Evolutionary conservation across 2,113 vertebrate species (phyloP).

Genomic region (Aegithalos caudatus): DNA sequence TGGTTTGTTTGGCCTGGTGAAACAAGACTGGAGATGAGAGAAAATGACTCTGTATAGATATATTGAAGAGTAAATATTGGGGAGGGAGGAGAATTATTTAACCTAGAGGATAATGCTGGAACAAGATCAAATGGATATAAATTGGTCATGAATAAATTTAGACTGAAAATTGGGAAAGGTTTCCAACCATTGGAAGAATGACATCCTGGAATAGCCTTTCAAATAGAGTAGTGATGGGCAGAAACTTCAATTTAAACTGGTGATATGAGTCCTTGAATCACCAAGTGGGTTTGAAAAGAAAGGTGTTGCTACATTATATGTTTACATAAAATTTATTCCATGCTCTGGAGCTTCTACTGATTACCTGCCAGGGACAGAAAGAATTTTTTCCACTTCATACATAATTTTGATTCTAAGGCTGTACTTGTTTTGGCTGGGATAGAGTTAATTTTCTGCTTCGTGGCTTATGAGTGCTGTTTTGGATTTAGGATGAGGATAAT

Average conservation of each 20-base stretch:
- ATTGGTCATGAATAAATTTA: slow-evolving; percentile 45
- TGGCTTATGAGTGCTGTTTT: not conserved
- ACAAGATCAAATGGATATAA: slow-evolving; percentile 29
- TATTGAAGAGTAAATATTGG: not conserved
- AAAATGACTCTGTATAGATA: not conserved
- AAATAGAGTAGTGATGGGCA: not conserved
- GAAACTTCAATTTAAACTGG: slow-evolving; percentile 27
- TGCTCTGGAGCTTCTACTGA: not conserved
- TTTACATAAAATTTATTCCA: slow-evolving; percentile 11
- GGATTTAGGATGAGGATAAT: not conserved
- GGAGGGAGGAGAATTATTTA: not conserved
- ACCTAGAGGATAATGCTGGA: slow-evolving; percentile 4
- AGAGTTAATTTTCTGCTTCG: not conserved
- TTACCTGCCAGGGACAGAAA: not conserved
- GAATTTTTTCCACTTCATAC: not conserved
- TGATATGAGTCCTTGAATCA: slow-evolving; percentile 14
- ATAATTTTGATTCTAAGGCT: not conserved
- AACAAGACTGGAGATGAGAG: not conserved
- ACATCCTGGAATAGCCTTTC: slow-evolving; percentile 19
- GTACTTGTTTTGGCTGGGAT: not conserved
- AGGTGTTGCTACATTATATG: not conserved
- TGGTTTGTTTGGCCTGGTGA: not conserved
- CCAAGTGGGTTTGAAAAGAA: not conserved
- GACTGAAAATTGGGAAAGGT: not conserved
- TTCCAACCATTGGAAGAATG: not conserved